Base-by-base conservation (phyloP, 1,140 invertebrate genomes). In the Ips typographus region DNA sequence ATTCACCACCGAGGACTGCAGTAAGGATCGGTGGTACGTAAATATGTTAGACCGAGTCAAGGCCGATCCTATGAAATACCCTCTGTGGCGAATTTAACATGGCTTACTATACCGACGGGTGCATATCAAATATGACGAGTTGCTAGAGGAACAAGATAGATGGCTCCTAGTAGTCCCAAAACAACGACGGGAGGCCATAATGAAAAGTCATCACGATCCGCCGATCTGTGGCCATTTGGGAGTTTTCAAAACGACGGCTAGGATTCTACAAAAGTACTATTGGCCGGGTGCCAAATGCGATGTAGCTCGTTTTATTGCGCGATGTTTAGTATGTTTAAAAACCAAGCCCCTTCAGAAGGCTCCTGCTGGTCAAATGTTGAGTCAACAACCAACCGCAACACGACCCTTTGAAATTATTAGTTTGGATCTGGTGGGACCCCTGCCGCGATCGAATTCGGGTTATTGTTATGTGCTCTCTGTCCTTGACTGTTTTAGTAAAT, bases 401-500 rank as follows among this genome's bases (percentile, higher is more conserved):
- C 4, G 22, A 22, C 22, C 55, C 40, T 37, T 53, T 58, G 51
- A 40, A 64, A 5, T 44, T 39, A 61, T 47, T 22, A 22, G 22
- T 22, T 22, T 22, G 22, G 22, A 22, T 22, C 22, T 22, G 22
- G 22, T 22, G 22, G 22, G 22, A 22, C 22, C 22, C 22, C 22
- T 22, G 22, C 22, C 22, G 22, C 22, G 22, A 22, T 22, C 44
- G 5, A 47, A 5, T 47, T 47, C 44, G n/a, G 44, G 44, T 47
- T 47, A 47, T 47, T 47, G 5, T 47, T 47, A 47, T 47, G n/a
- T 47, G 5, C 44, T 47, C n/a, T 47, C 44, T 6, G 44, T 47
- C n/a, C n/a, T 74, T 65, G 72, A 59, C 73, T 7, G 60, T 73
- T 4, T 59, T 68, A 4, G 44, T 74, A 4, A 71, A 75, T 47